Evolutionary conservation across 2,113 vertebrate genomes (phyloP).

Genomic region (Megaptera novaeangliae): DNA sequence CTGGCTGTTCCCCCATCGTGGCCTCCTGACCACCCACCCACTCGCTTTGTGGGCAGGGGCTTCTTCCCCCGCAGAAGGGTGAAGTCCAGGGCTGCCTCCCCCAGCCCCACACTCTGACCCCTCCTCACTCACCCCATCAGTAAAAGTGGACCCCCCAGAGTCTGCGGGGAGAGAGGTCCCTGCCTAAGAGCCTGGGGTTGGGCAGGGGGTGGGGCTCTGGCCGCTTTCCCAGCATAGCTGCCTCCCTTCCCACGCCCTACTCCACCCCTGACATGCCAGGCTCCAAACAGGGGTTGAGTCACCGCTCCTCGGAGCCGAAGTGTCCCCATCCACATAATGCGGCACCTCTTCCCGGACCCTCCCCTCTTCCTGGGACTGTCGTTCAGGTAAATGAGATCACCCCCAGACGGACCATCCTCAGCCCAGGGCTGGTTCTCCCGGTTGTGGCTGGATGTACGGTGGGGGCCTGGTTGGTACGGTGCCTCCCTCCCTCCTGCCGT

Average conservation of each 20-base stretch:
- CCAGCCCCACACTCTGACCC: background rate
- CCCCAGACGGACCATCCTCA: background rate
- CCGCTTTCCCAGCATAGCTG: background rate
- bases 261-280: background rate
- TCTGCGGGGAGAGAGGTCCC: background rate
- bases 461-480: background rate
- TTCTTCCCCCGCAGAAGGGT: background rate
- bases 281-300: slow-evolving; percentile 45
- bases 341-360: background rate
- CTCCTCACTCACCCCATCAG: background rate
- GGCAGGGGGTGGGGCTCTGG: background rate
- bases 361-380: background rate
- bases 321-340: slow-evolving; percentile 26
- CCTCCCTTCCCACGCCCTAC: background rate
- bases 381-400: slow-evolving; percentile 44
- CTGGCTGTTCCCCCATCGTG: rapidly evolving
- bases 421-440: slow-evolving; percentile 47
- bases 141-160: background rate
- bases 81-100: background rate
- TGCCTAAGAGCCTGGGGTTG: background rate
- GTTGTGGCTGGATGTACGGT: background rate
- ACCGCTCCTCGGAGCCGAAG: background rate
- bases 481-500: background rate
- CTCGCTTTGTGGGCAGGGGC: background rate
- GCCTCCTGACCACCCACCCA: background rate